These are phyloP conservation scores for Puffinus mauretanicus DNA, from an alignment of 2,113 vertebrate species.

Conservation along the genomic window DNA sequence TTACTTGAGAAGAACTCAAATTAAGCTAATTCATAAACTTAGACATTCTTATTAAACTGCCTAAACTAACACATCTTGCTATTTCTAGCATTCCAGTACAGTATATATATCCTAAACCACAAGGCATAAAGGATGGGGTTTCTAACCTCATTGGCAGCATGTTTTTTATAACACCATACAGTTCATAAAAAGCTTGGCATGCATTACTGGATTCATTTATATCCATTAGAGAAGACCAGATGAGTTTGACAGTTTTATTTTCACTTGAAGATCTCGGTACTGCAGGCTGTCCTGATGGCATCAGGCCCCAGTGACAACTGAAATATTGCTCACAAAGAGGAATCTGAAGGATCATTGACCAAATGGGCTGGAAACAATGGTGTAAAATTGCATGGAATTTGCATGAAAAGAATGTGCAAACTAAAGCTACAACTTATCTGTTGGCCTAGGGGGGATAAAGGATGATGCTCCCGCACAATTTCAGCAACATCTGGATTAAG, in stretches of 20 bases:
- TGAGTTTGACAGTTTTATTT: slow-evolving; percentile 58
- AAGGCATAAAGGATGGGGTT: slow-evolving; percentile 51
- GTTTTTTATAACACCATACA: slow-evolving; percentile 51
- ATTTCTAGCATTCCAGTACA: slow-evolving; percentile 44
- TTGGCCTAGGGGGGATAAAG: background rate
- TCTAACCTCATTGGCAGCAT: slow-evolving; percentile 50
- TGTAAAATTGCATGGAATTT: slow-evolving; percentile 1
- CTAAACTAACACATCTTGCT: slow-evolving; percentile 55
- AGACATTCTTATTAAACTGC: slow-evolving; percentile 46
- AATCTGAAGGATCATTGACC: background rate
- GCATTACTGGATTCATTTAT: slow-evolving; percentile 51
- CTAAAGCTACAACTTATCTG: background rate
- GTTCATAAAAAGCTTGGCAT: slow-evolving; percentile 53
- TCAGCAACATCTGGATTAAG: background rate
- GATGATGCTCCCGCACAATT: background rate
- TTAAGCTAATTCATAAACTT: slow-evolving; percentile 37
- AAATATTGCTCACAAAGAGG: background rate
- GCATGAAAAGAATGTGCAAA: background rate
- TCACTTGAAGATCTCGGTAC: background rate
- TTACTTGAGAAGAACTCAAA: slow-evolving; percentile 22
- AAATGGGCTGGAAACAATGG: background rate
- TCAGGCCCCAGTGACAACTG: background rate
- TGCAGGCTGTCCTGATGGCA: slow-evolving; percentile 8
- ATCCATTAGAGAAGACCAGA: slow-evolving; percentile 50
- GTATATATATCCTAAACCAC: slow-evolving; percentile 61